phyloP scores from a whole-genome alignment of 2,113 vertebrate species.

The Myxocyprinus asiaticus region DNA sequence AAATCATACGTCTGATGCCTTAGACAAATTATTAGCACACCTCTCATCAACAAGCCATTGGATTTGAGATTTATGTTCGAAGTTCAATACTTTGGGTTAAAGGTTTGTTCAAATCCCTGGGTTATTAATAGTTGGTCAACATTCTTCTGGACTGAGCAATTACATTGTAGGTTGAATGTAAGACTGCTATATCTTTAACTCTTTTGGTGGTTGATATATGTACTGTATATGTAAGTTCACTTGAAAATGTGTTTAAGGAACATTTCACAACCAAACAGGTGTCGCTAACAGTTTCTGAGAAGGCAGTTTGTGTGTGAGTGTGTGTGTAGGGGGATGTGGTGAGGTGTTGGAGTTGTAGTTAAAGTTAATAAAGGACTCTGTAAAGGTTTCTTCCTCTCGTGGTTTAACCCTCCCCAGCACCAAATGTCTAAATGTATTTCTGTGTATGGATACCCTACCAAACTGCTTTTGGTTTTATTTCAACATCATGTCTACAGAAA shows the following conservation, averaged over 20 bases:
- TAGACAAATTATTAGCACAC: too few relatives aligned
- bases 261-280: slow-evolving; percentile 80
- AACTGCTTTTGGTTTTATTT: slow-evolving; percentile 1
- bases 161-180: background rate
- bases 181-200: background rate
- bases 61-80: too few relatives aligned
- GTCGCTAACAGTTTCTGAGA: slow-evolving; percentile 56
- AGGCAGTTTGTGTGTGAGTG: background rate
- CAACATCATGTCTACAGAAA: too few relatives aligned
- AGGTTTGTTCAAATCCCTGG: background rate
- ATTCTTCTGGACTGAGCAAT: background rate
- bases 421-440: slow-evolving; percentile 67
- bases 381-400: slow-evolving; percentile 83
- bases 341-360: slow-evolving; percentile 74
- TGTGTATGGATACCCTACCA: slow-evolving; percentile 65
- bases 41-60: too few relatives aligned
- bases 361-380: slow-evolving; percentile 86
- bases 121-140: background rate
- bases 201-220: background rate
- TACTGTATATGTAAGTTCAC: background rate
- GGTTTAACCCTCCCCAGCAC: slow-evolving; percentile 76
- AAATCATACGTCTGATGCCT: too few relatives aligned
- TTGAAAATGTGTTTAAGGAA: slow-evolving; percentile 41
- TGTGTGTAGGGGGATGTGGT: slow-evolving; percentile 75
- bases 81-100: too few relatives aligned